phyloP scores from a whole-genome alignment of 2,797 vertebrate species.

The Pteropus rufus region DNA sequence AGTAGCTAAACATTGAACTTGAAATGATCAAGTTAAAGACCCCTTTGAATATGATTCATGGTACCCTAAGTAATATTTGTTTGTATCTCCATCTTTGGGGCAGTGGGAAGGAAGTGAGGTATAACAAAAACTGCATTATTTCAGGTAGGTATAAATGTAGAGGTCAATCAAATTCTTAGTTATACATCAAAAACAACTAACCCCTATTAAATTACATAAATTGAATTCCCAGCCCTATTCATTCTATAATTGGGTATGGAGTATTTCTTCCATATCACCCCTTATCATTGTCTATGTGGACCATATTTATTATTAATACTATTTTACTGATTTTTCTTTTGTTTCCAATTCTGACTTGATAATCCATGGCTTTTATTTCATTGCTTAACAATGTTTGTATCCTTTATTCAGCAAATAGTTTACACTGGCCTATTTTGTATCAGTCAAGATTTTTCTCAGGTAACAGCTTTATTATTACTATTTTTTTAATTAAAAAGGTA shows the following conservation, averaged over 20 bases:
- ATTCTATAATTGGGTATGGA: slow-evolving; percentile 64
- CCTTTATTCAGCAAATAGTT: slow-evolving; percentile 81
- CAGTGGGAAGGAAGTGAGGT: slow-evolving; percentile 64
- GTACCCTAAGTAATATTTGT: slow-evolving; percentile 67
- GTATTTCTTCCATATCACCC: slow-evolving; percentile 70
- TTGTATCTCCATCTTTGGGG: slow-evolving; percentile 70
- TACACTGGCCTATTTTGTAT: slow-evolving; percentile 78
- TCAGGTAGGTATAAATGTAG: slow-evolving; percentile 78
- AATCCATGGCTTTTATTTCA: slow-evolving; percentile 78
- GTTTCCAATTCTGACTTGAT: slow-evolving; percentile 76
- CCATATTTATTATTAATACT: slow-evolving; percentile 56
- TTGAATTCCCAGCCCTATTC: slow-evolving; percentile 26
- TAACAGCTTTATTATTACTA: slow-evolving; percentile 74
- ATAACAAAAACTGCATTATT: slow-evolving; percentile 73
- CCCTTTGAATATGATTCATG: slow-evolving; percentile 50
- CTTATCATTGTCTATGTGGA: slow-evolving; percentile 71
- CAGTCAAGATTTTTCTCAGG: slow-evolving; percentile 74
- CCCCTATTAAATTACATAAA: slow-evolving; percentile 36
- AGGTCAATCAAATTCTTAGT: slow-evolving; percentile 61
- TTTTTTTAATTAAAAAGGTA: slow-evolving; percentile 68
- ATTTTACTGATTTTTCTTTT: slow-evolving; percentile 74
- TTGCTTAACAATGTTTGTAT: slow-evolving; percentile 80
- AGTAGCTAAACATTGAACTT: slow-evolving; percentile 37
- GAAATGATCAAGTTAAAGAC: slow-evolving; percentile 32
- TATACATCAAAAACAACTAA: slow-evolving; percentile 60